Percentiles rank a stretch among this genome's conserved stretches.
Evolutionary conservation across 2,113 vertebrate species (phyloP).

Genomic region (Acrocephalus arundinaceus): DNA sequence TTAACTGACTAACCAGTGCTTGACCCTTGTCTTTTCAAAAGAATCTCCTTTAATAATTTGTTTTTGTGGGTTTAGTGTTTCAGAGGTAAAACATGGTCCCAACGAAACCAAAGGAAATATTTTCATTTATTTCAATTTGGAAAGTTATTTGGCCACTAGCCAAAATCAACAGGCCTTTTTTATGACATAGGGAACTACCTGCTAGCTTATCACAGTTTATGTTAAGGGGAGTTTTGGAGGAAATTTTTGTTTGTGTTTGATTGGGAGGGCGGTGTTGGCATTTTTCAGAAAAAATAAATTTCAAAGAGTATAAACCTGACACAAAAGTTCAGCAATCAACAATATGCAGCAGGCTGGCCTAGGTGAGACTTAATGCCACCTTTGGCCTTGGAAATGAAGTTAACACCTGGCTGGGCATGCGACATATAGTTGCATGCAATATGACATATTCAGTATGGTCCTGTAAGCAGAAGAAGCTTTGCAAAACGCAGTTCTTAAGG

Average conservation of each 20-base stretch:
- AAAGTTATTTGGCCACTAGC: constrained; percentile 3
- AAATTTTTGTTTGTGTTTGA: neutral
- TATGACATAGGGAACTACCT: neutral
- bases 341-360: neutral
- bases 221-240: neutral
- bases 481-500: neutral
- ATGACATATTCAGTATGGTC: neutral
- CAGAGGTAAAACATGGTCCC: neutral
- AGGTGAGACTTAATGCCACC: neutral
- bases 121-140: neutral
- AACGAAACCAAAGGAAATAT: neutral
- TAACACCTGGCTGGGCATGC: neutral
- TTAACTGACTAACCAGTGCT: neutral
- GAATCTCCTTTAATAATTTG: neutral
- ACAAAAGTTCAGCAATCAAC: neutral
- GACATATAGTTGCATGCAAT: neutral
- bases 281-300: neutral
- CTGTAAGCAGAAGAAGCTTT: neutral
- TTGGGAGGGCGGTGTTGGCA: fast-evolving
- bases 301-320: neutral
- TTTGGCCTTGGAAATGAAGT: neutral
- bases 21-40: neutral
- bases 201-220: neutral
- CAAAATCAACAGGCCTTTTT: constrained; percentile 10
- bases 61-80: neutral